Conservation (phyloP, 2,888 invertebrate genomes). For the Callyntrura sp. region DNA sequence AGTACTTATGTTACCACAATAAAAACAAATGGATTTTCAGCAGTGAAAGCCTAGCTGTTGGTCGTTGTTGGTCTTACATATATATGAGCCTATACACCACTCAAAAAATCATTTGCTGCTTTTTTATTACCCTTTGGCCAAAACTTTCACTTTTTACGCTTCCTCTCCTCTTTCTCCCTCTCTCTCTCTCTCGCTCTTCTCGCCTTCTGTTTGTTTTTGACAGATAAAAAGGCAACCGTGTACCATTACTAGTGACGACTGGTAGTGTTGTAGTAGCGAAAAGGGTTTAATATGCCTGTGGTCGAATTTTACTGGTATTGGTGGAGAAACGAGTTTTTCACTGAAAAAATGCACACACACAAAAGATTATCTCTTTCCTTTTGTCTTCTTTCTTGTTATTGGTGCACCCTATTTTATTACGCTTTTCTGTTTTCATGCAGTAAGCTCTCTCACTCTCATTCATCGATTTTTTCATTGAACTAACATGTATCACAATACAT, state of each 20-base stretch:
- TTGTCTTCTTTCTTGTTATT: constrained; percentile 29
- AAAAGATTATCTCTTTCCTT: constrained; percentile 42
- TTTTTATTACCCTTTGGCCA: constrained; percentile 46
- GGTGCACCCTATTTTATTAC: constrained; percentile 36
- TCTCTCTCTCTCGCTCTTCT: background rate
- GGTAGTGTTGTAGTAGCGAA: background rate
- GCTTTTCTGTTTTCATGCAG: background rate
- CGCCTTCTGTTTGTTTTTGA: constrained; percentile 46
- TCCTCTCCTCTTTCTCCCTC: background rate
- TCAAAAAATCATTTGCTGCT: constrained; percentile 58
- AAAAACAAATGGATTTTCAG: constrained; percentile 35
- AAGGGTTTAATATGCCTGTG: too few species aligned
- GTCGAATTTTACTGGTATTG: constrained; percentile 18
- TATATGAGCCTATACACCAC: constrained; percentile 17
- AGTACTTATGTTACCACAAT: constrained; percentile 2
- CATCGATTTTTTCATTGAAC: constrained; percentile 58
- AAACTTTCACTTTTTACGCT: constrained; percentile 21
- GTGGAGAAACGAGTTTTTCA: background rate
- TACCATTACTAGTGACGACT: constrained; percentile 3
- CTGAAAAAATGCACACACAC: constrained; percentile 23
- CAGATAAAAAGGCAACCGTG: constrained; percentile 48
- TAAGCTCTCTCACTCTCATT: too few species aligned
- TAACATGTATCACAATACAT: constrained; percentile 32
- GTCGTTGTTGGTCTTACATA: background rate
- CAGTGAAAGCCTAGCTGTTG: constrained; percentile 5